Evolutionary conservation across 1,140 invertebrate genomes (phyloP).

Genomic region (Drosophila sechellia): DNA sequence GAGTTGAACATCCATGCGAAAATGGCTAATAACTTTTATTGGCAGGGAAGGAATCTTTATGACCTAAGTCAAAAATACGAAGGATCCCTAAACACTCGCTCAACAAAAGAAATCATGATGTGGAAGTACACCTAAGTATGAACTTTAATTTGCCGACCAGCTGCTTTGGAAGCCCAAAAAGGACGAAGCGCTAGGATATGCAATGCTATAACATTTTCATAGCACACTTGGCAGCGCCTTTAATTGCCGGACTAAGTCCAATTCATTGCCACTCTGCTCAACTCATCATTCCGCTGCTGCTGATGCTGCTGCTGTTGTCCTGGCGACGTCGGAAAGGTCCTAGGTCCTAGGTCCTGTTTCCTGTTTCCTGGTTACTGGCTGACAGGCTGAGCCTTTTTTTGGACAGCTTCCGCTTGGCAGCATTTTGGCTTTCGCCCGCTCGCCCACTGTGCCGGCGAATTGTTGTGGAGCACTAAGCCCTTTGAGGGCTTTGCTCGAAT

Average conservation of each 20-base stretch:
- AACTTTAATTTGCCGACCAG: background rate
- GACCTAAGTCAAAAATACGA: background rate
- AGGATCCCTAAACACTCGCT: too few relatives aligned
- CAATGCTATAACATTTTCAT: slow-evolving; percentile 1
- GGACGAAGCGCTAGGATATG: background rate
- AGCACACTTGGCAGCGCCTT: slow-evolving; percentile 17
- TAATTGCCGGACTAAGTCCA: slow-evolving; percentile 16
- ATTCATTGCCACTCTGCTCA: background rate
- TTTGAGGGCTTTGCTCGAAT: slow-evolving; percentile 36
- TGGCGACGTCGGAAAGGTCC: background rate
- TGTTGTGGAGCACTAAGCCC: slow-evolving; percentile 33
- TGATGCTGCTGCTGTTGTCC: background rate
- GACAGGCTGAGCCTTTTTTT: slow-evolving; percentile 18
- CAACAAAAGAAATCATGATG: background rate
- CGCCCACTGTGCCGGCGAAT: background rate
- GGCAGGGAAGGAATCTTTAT: background rate
- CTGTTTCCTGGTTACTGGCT: background rate
- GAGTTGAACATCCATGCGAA: background rate
- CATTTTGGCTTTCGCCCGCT: slow-evolving; percentile 1
- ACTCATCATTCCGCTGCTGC: background rate
- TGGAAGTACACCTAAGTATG: background rate
- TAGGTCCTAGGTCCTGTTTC: too few relatives aligned
- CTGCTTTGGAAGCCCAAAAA: background rate
- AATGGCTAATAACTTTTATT: slow-evolving; percentile 24
- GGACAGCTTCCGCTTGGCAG: slow-evolving; percentile 34